phyloP scores from a whole-genome alignment of 2,113 vertebrate species.

The Cyprinodon variegatus region DNA sequence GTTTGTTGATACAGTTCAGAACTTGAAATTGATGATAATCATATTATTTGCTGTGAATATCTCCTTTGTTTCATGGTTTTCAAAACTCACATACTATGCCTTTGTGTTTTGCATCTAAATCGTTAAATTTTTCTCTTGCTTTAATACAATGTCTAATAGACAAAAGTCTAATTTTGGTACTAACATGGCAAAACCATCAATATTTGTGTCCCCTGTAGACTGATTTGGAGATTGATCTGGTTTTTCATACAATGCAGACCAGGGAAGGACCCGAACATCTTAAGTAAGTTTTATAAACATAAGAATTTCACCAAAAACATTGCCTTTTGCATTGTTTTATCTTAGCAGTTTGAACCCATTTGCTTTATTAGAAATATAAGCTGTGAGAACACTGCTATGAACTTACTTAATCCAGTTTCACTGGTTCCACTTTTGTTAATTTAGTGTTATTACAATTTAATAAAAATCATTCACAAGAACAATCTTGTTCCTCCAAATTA shows the following conservation, averaged over 20 bases:
- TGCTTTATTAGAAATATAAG: too few species aligned
- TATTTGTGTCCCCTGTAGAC: conserved; percentile 3
- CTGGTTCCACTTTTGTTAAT: too few species aligned
- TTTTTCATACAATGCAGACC: conserved; percentile 40
- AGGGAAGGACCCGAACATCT: not conserved
- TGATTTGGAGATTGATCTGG: conserved; percentile 3
- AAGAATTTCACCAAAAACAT: not conserved
- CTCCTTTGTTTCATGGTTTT: not conserved
- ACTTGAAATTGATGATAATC: not conserved
- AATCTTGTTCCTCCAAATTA: too few species aligned
- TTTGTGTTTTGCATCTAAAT: not conserved
- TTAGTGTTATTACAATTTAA: too few species aligned
- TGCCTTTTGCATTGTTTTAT: not conserved
- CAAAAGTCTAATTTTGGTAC: not conserved
- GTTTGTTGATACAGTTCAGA: not conserved
- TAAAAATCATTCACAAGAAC: too few species aligned
- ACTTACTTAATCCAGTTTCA: too few species aligned
- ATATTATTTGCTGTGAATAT: not conserved
- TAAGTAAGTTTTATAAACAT: conserved; percentile 40
- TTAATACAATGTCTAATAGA: not conserved
- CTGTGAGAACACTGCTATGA: too few species aligned
- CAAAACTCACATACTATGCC: too few species aligned
- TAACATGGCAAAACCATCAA: not conserved
- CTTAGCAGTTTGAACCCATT: not conserved
- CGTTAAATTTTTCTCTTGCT: not conserved